A percentile compares a stretch with the other conserved stretches of the same genome.
Conservation (phyloP, 2,888 invertebrate species). For the Chrysolina haemoptera region DNA sequence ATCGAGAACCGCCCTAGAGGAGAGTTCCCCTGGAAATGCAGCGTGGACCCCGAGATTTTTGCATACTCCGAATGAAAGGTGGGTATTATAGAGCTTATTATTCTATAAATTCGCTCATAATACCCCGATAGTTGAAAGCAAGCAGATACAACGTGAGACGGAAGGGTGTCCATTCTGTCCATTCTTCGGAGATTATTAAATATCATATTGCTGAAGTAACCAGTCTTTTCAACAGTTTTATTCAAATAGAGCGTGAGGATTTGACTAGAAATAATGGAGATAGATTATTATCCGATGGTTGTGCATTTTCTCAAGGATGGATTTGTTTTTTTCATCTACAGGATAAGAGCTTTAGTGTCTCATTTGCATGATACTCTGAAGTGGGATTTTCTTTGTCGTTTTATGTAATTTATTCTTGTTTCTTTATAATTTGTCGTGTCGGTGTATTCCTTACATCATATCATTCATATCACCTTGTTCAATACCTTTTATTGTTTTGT, state of each 20-base stretch:
- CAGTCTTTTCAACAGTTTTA: conserved; percentile 23
- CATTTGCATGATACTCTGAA: neutral
- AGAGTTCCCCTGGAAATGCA: conserved; percentile 30
- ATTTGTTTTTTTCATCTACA: conserved; percentile 6
- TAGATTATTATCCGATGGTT: neutral
- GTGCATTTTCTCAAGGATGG: conserved; percentile 18
- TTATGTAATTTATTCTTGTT: neutral
- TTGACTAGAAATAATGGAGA: neutral
- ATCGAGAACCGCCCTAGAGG: conserved; percentile 35
- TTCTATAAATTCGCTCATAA: conserved; percentile 49
- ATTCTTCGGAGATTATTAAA: conserved; percentile 28
- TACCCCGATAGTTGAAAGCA: conserved; percentile 33
- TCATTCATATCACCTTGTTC: neutral
- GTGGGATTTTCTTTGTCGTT: neutral
- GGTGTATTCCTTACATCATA: neutral
- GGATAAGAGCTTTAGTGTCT: neutral
- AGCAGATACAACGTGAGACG: conserved; percentile 7
- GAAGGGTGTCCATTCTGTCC: conserved; percentile 23
- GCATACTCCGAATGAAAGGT: conserved; percentile 36
- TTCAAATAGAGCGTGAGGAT: conserved; percentile 25
- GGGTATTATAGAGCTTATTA: conserved; percentile 49
- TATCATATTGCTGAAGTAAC: conserved; percentile 29
- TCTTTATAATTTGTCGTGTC: neutral
- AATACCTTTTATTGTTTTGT: neutral
- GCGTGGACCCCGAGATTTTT: conserved; percentile 39